Evolutionary conservation across 2,797 vertebrate species (phyloP).

Genomic region (Premnoplex brunnescens): DNA sequence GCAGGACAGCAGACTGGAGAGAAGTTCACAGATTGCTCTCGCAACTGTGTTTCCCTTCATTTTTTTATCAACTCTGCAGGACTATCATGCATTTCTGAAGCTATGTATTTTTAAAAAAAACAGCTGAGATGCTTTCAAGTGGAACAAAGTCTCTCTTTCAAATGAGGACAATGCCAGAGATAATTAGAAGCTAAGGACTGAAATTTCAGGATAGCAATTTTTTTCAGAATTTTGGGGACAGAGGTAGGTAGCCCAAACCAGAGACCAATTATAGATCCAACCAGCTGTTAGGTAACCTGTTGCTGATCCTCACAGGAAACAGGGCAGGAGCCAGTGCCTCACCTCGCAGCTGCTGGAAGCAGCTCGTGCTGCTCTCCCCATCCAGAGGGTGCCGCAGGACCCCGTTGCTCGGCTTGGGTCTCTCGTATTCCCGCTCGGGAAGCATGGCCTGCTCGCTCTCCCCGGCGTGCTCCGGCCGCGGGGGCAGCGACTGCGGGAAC

Average conservation of each 20-base stretch:
- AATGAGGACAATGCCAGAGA: not conserved
- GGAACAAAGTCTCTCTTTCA: not conserved
- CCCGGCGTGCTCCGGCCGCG: slow-evolving; percentile 69
- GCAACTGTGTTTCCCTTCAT: not conserved
- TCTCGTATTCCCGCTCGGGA: slow-evolving; percentile 84
- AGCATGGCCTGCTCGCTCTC: slow-evolving; percentile 96
- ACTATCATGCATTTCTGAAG: not conserved
- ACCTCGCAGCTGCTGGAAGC: slow-evolving; percentile 97
- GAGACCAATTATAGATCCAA: not conserved
- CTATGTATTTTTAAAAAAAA: not conserved
- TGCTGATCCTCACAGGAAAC: not conserved
- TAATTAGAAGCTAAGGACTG: not conserved
- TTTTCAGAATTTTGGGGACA: fast-evolving
- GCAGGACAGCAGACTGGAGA: not conserved
- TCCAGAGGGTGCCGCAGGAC: slow-evolving; percentile 76
- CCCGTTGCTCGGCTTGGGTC: slow-evolving; percentile 90
- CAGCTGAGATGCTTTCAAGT: not conserved
- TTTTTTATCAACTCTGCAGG: not conserved
- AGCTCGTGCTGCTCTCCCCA: slow-evolving; percentile 81
- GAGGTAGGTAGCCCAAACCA: not conserved
- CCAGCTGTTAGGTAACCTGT: not conserved
- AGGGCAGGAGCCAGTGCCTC: not conserved
- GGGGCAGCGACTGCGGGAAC: slow-evolving; percentile 91
- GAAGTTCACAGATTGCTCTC: not conserved
- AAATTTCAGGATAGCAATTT: not conserved